phyloP scores from a whole-genome alignment of 2,113 vertebrate species.

The Galbula dea region DNA sequence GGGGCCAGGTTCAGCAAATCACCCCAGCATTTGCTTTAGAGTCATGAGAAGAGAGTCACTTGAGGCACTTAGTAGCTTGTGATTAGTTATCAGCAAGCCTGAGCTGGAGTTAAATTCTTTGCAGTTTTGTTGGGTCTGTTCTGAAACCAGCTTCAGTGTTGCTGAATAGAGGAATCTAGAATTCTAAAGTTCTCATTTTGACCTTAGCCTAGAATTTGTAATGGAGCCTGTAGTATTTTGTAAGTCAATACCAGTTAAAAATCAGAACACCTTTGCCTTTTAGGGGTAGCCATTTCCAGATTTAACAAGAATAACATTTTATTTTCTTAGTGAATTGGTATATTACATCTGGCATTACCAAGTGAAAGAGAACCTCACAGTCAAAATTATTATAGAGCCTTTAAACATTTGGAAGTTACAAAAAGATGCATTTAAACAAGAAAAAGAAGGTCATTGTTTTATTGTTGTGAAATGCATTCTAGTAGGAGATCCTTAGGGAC shows the following conservation, averaged over 20 bases:
- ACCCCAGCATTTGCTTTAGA: neutral
- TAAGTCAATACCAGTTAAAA: neutral
- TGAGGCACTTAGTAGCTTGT: neutral
- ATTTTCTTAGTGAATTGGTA: neutral
- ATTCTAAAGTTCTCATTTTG: neutral
- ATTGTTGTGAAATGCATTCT: neutral
- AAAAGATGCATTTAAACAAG: neutral
- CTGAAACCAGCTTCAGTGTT: neutral
- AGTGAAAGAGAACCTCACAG: neutral
- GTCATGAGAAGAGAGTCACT: neutral
- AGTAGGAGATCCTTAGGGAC: neutral
- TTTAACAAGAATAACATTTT: neutral
- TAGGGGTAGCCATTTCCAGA: neutral
- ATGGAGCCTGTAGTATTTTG: neutral
- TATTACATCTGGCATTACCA: neutral
- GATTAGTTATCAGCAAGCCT: neutral
- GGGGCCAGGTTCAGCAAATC: neutral
- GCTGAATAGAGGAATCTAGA: neutral
- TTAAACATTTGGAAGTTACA: neutral
- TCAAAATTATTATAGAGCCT: neutral
- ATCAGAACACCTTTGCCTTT: neutral
- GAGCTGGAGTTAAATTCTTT: neutral
- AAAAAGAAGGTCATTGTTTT: neutral
- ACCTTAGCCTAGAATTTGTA: neutral
- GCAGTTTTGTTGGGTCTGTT: neutral